These are phyloP conservation scores for Ferdinandea cuprea DNA, from an alignment of 2,888 invertebrate genomes.

Conservation along the genomic window DNA sequence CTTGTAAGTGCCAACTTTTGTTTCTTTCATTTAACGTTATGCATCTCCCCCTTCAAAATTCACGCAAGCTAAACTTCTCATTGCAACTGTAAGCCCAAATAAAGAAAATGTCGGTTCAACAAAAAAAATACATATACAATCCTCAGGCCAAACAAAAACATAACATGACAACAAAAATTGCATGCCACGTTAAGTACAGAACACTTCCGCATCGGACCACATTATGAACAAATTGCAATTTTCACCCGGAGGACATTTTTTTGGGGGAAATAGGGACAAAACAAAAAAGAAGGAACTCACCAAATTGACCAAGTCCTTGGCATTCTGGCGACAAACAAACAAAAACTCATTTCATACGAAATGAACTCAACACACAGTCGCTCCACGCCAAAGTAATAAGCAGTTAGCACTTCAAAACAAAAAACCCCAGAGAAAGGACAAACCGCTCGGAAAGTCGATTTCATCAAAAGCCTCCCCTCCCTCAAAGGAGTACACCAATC, in stretches of 20 bases:
- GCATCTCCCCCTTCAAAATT: background rate
- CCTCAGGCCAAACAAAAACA: conserved; percentile 20
- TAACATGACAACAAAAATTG: conserved; percentile 76
- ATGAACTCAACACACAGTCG: conserved; percentile 50
- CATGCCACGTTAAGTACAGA: conserved; percentile 62
- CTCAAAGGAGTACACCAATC: conserved; percentile 30
- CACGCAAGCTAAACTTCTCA: background rate
- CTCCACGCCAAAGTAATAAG: conserved; percentile 67
- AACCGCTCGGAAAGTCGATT: conserved; percentile 34
- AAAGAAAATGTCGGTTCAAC: conserved; percentile 2
- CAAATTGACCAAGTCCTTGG: conserved; percentile 68
- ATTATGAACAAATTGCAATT: conserved; percentile 78
- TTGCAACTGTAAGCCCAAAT: conserved; percentile 22
- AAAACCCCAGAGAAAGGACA: conserved; percentile 39
- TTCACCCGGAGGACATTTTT: conserved; percentile 66
- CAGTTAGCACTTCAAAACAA: conserved; percentile 74
- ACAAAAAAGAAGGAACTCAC: conserved; percentile 50
- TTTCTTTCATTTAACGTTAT: conserved; percentile 19
- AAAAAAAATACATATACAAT: background rate
- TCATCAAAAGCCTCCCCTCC: background rate
- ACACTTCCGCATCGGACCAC: conserved; percentile 81
- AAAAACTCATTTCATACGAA: conserved; percentile 67
- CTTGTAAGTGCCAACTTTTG: conserved; percentile 1
- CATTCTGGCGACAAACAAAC: conserved; percentile 48
- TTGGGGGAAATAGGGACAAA: too few species aligned